Percentiles rank a stretch among this genome's conserved stretches.
Evolutionary conservation across 1,140 invertebrate species (phyloP).

Genomic region (Drosophila triauraria): DNA sequence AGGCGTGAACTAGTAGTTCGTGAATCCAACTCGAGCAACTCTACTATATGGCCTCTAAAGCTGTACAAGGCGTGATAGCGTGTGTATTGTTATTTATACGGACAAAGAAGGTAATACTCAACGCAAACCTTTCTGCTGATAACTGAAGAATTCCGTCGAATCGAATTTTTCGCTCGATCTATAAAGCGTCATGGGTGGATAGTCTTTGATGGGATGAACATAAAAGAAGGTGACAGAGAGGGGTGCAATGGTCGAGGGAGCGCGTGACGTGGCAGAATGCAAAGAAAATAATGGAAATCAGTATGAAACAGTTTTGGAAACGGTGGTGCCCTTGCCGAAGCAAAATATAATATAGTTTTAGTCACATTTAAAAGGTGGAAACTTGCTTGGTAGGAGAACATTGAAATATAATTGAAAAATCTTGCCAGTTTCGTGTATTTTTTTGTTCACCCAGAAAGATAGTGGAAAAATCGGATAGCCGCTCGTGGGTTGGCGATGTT

Average conservation of each 20-base stretch:
- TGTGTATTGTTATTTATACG: slow-evolving; percentile 45
- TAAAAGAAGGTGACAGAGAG: slow-evolving; percentile 27
- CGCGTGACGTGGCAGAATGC: slow-evolving; percentile 44
- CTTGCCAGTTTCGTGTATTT: slow-evolving; percentile 29
- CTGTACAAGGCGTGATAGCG: slow-evolving; percentile 37
- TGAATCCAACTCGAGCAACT: slow-evolving; percentile 24
- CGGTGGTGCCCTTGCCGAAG: slow-evolving; percentile 23
- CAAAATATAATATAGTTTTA: slow-evolving; percentile 37
- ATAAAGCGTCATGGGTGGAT: slow-evolving; percentile 86
- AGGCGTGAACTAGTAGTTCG: slow-evolving; percentile 6
- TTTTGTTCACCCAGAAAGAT: slow-evolving; percentile 23
- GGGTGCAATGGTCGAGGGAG: slow-evolving; percentile 28
- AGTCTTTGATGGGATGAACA: slow-evolving; percentile 68
- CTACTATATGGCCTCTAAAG: slow-evolving; percentile 22
- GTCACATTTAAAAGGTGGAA: slow-evolving; percentile 36
- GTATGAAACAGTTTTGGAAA: slow-evolving; percentile 19
- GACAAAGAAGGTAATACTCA: slow-evolving; percentile 53
- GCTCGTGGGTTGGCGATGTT: slow-evolving; percentile 48
- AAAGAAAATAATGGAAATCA: slow-evolving; percentile 57
- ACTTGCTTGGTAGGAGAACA: slow-evolving; percentile 22
- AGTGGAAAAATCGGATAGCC: slow-evolving; percentile 21
- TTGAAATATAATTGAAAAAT: slow-evolving; percentile 34
- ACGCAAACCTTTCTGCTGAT: slow-evolving; percentile 84
- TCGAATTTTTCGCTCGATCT: slow-evolving; percentile 88
- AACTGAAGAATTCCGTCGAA: slow-evolving; percentile 86